phyloP scores from a whole-genome alignment of 1,140 invertebrate genomes.

The Drosophila arizonae region DNA sequence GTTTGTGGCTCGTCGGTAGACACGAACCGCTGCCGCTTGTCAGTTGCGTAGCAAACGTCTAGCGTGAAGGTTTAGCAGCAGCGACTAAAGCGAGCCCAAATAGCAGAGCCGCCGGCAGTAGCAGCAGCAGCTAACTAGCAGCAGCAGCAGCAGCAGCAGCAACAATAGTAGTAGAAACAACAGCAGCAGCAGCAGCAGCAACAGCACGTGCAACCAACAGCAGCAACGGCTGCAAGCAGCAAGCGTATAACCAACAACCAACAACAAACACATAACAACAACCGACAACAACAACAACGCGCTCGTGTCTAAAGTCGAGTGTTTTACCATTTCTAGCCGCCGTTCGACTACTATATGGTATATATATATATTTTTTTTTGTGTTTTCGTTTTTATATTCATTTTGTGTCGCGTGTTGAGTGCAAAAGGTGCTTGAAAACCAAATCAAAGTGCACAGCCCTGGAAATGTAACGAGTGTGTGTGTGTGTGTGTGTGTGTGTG shows the following conservation, averaged over 20 bases:
- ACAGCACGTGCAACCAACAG: slow-evolving; percentile 33
- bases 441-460: slow-evolving; percentile 52
- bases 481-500: background rate
- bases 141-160: slow-evolving; percentile 21
- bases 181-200: slow-evolving; percentile 9
- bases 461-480: slow-evolving; percentile 14
- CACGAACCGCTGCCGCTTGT: slow-evolving; percentile 42
- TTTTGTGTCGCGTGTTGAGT: slow-evolving; percentile 54
- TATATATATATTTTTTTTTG: background rate
- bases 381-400: slow-evolving; percentile 16
- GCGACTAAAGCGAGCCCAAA: slow-evolving; percentile 10
- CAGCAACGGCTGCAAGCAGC: slow-evolving; percentile 18
- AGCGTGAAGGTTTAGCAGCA: slow-evolving; percentile 63
- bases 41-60: slow-evolving; percentile 73
- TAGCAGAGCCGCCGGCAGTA: slow-evolving; percentile 16
- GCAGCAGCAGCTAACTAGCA: slow-evolving; percentile 24
- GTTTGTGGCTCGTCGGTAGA: slow-evolving; percentile 12
- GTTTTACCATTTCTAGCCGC: slow-evolving; percentile 21
- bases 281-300: slow-evolving; percentile 4
- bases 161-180: slow-evolving; percentile 10
- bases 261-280: background rate
- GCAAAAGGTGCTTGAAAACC: slow-evolving; percentile 48
- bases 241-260: slow-evolving; percentile 15
- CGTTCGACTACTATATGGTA: slow-evolving; percentile 9
- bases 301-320: slow-evolving; percentile 34